Evolutionary conservation across 2,113 vertebrate species (phyloP), one percentile per base, ranked within the genome.

Genomic region (Ivindomyrus marchei): DNA sequence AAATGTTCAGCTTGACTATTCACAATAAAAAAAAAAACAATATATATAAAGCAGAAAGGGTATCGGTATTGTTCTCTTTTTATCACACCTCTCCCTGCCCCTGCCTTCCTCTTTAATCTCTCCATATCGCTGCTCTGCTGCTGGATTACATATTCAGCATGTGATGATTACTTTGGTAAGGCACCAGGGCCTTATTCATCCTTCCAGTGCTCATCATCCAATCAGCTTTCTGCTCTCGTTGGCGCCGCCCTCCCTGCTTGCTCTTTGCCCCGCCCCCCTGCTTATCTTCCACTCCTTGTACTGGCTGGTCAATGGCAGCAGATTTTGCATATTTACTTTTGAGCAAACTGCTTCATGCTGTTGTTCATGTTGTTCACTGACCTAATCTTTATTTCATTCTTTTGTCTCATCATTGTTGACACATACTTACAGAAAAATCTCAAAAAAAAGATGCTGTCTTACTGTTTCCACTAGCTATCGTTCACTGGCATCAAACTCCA

Each of bases 81-180:
- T 52, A 49, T 53, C 17, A 21, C 47, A 1, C 66, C 70, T 39
- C 49, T 80, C 39, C 80, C 36, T 50, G 50, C 62, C 52, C 24
- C 52, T 11, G 83, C 39, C 89, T n/a, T 50, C 53, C 39, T 47
- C 52, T 92, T 93, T 93, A 93, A 94, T 85, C 90, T 93, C 91
- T 92, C 92, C 56, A 53, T 87, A 90, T 92, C 91, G 92, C 90
- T 91, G 92, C 94, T 86, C 91, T 91, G 86, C 92, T 91, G 92
- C 94, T 94, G 91, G 95, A 96, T 95, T 95, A 92, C 90, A 92
- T 93, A 96, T 95, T 94, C 97, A 99, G 98, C 98, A 93, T 97
- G 97, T 92, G 98, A 99, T 96, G 98, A 99, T 97, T 99, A 98
- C 96, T 99, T 99, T 97, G 98, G 98, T 99, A 99, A 99, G 98